A percentile compares a stretch with the other conserved stretches of the same genome.
phyloP scores from a whole-genome alignment of 2,888 invertebrate species.

The Lobophora halterata region DNA sequence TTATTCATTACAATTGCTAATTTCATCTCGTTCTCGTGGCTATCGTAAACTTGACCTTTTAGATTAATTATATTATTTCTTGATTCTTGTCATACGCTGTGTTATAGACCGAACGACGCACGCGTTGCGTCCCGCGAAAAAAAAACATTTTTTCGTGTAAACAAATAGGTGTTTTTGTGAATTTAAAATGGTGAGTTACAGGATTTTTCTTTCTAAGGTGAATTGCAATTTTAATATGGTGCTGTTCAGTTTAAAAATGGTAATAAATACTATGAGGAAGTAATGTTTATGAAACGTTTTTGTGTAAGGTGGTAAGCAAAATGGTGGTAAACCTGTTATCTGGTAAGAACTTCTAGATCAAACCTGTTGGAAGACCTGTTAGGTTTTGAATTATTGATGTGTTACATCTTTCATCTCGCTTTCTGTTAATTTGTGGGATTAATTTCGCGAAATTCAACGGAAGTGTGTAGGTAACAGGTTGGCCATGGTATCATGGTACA shows the following conservation, averaged over 20 bases:
- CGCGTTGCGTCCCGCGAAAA: constrained; percentile 40
- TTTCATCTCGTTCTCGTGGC: constrained; percentile 38
- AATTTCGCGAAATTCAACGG: too few species aligned
- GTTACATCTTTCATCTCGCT: too few species aligned
- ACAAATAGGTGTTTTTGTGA: constrained; percentile 41
- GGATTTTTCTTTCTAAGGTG: constrained; percentile 6
- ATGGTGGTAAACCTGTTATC: constrained; percentile 16
- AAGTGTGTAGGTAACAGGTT: too few species aligned
- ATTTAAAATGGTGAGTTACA: constrained; percentile 27
- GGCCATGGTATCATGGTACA: too few species aligned
- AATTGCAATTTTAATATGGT: constrained; percentile 16
- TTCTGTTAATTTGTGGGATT: too few species aligned
- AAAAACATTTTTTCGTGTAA: constrained; percentile 36
- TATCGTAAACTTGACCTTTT: constrained; percentile 73
- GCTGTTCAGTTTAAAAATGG: constrained; percentile 5
- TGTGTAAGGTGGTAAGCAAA: constrained; percentile 5
- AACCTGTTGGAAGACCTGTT: constrained; percentile 12
- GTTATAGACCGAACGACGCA: constrained; percentile 40
- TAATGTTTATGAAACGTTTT: constrained; percentile 4
- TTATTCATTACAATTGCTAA: background rate
- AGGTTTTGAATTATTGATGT: too few species aligned
- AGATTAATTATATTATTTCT: constrained; percentile 43
- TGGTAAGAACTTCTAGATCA: constrained; percentile 1
- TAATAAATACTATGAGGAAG: constrained; percentile 2
- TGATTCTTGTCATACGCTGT: constrained; percentile 53